A percentile compares a stretch with the other conserved stretches of the same genome.
Evolutionary conservation across 2,888 invertebrate species (phyloP).

Genomic region (Pseudeuparius sepicola): DNA sequence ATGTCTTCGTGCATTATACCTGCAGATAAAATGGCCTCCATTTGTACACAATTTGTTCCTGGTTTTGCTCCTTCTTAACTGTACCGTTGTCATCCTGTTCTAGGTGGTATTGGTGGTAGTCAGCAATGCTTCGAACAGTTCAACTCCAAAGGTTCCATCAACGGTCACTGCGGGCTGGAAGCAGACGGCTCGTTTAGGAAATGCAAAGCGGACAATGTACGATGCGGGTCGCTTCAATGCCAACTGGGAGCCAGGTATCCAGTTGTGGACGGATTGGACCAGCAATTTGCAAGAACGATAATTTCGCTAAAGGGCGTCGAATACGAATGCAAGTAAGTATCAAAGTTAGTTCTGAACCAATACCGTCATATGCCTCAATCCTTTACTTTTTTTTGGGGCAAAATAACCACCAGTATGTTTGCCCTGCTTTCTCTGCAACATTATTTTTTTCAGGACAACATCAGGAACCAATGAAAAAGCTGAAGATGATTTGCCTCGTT

Average conservation of each 20-base stretch:
- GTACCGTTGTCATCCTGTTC: too few relatives aligned
- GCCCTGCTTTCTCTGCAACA: too few relatives aligned
- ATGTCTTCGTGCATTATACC: too few relatives aligned
- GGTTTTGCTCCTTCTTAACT: too few relatives aligned
- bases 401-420: too few relatives aligned
- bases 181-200: conserved; percentile 63
- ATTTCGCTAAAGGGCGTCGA: conserved; percentile 82
- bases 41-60: too few relatives aligned
- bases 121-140: conserved; percentile 88
- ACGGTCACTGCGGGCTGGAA: conserved; percentile 91
- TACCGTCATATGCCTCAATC: neutral
- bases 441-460: conserved; percentile 50
- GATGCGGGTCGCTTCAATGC: conserved; percentile 92
- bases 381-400: too few relatives aligned
- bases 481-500: conserved; percentile 48
- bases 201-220: conserved; percentile 70
- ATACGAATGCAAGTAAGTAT: conserved; percentile 92
- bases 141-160: conserved; percentile 90
- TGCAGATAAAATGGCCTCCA: too few relatives aligned
- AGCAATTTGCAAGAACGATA: conserved; percentile 77
- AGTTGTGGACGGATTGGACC: conserved; percentile 66
- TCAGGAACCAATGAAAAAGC: conserved; percentile 55
- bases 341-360: neutral
- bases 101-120: conserved; percentile 66
- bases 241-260: conserved; percentile 79